Percentiles rank a stretch among this genome's conserved stretches.
Conservation (phyloP, 2,113 vertebrate genomes). For the Proteles cristata region DNA sequence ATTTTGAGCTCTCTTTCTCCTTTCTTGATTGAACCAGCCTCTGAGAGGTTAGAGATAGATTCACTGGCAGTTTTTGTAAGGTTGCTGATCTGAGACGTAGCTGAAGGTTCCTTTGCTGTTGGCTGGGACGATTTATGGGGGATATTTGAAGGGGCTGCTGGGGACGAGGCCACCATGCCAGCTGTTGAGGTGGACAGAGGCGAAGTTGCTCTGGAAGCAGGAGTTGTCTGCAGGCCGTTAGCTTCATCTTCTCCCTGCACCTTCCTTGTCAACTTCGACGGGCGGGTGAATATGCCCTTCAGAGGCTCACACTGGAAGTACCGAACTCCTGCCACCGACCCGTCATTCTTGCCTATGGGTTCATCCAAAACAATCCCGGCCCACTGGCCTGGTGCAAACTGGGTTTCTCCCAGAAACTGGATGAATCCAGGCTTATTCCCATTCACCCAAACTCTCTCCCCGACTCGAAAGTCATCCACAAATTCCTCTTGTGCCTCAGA, state of each 20-base stretch:
- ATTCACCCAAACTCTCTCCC: conserved; percentile 99
- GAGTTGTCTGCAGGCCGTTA: conserved; percentile 90
- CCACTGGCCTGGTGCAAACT: conserved; percentile 99
- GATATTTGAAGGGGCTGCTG: conserved; percentile 78
- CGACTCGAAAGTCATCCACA: conserved; percentile 93
- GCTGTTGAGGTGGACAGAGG: conserved; percentile 88
- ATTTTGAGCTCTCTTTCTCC: conserved; percentile 97
- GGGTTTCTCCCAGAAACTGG: conserved; percentile 97
- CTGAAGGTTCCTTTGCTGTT: conserved; percentile 82
- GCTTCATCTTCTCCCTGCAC: conserved; percentile 90
- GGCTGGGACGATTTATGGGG: conserved; percentile 80
- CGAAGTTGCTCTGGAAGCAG: conserved; percentile 89
- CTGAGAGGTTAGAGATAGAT: conserved; percentile 97
- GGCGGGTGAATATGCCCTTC: conserved; percentile 96
- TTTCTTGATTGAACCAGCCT: conserved; percentile 96
- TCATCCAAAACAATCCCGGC: conserved; percentile 98
- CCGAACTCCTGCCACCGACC: conserved; percentile 96
- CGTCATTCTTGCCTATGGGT: conserved; percentile 98
- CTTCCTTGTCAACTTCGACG: conserved; percentile 93
- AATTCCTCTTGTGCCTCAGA: conserved; percentile 87
- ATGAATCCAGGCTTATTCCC: conserved; percentile 96
- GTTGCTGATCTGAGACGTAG: conserved; percentile 89
- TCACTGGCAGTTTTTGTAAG: conserved; percentile 93
- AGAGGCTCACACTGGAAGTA: conserved; percentile 97
- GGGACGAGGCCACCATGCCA: conserved; percentile 72